Evolutionary conservation across 2,888 invertebrate genomes (phyloP).

Genomic region (Hetaerina titia): DNA sequence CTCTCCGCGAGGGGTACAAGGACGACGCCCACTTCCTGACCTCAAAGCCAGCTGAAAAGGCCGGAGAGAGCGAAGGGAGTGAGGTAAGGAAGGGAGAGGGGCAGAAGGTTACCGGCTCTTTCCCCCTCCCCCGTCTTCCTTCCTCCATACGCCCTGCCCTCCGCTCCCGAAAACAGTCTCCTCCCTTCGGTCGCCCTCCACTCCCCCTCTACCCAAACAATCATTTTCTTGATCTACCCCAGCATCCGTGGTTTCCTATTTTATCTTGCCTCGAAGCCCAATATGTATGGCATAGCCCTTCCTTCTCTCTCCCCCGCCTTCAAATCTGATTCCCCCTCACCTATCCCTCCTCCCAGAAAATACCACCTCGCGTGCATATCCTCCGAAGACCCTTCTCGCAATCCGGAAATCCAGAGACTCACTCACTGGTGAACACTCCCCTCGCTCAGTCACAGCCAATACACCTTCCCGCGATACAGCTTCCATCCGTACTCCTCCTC

Average conservation of each 20-base stretch:
- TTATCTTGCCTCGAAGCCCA: neutral
- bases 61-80: neutral
- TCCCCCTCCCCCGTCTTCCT: neutral
- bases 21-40: constrained; percentile 34
- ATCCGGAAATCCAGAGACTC: neutral
- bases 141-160: neutral
- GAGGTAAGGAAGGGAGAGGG: neutral
- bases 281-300: too few species aligned
- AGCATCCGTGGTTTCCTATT: neutral
- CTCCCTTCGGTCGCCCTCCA: neutral
- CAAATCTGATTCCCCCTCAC: neutral
- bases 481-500: neutral
- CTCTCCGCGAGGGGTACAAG: neutral
- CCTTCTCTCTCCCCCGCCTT: neutral
- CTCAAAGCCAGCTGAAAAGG: neutral
- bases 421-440: neutral
- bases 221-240: neutral
- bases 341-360: neutral
- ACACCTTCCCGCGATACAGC: neutral
- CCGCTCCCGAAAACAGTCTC: neutral
- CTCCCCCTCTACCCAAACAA: neutral
- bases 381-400: too few species aligned
- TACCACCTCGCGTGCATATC: neutral
- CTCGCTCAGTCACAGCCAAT: neutral
- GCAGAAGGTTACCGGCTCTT: neutral